Evolutionary conservation across 2,797 vertebrate genomes (phyloP).

Genomic region (Centropyge bicolor): DNA sequence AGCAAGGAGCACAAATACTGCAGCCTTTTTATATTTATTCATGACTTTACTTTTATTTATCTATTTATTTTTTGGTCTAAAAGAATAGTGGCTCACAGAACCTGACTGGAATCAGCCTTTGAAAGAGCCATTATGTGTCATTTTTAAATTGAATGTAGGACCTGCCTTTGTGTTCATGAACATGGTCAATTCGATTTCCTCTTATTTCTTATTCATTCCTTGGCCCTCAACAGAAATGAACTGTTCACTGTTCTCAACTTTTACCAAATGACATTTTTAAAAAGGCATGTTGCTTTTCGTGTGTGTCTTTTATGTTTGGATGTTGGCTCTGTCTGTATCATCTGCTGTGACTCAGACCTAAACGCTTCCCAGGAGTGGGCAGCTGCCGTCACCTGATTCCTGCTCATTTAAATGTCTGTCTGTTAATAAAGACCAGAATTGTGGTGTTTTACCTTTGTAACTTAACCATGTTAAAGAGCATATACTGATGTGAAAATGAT

Average conservation of each 20-base stretch:
- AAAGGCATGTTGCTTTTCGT: background rate
- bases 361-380: constrained; percentile 5
- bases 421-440: constrained; percentile 22
- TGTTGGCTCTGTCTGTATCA: constrained; percentile 1
- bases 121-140: background rate
- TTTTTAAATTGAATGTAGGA: background rate
- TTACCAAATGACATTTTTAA: background rate
- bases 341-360: constrained; percentile 17
- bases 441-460: background rate
- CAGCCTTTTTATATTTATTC: background rate
- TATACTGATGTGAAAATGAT: background rate
- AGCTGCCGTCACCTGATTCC: constrained; percentile 21
- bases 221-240: background rate
- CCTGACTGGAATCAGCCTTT: background rate
- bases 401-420: constrained; percentile 4
- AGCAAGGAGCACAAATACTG: background rate
- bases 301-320: background rate
- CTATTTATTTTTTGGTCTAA: background rate
- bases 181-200: background rate
- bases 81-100: background rate
- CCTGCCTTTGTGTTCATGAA: background rate
- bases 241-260: background rate
- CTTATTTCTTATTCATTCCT: too few species aligned
- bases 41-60: background rate
- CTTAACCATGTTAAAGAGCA: background rate